Evolutionary conservation across 35 echinoderm and acorn worm species (phyloP).

Genomic region (Ophiothrix spiculata): DNA sequence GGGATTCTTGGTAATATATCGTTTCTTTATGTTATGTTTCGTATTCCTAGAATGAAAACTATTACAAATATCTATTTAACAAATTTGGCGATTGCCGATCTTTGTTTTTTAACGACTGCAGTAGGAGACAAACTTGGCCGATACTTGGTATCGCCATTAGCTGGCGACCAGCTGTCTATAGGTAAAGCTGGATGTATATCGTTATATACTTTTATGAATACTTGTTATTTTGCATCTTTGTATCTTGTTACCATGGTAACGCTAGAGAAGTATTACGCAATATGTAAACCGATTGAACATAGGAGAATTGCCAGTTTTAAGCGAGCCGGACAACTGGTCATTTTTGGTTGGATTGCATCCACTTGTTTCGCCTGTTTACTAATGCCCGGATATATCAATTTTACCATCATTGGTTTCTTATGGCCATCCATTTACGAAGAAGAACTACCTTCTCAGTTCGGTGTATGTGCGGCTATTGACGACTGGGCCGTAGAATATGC

Average conservation of each 20-base stretch:
- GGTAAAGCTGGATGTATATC: constrained; percentile 25
- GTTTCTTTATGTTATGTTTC: background rate
- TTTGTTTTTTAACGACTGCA: background rate
- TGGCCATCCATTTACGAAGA: background rate
- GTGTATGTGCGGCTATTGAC: background rate
- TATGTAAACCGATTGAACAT: constrained; percentile 50
- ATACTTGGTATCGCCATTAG: background rate
- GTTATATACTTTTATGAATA: constrained; percentile 8
- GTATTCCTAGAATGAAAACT: background rate
- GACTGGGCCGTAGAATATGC: background rate
- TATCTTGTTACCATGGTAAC: constrained; percentile 32
- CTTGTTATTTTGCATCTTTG: constrained; percentile 17
- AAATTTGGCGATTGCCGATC: background rate
- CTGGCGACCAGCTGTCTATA: background rate
- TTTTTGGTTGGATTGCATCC: background rate
- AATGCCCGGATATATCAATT: background rate
- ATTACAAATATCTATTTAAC: background rate
- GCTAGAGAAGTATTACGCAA: constrained; percentile 40
- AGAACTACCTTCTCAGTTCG: background rate
- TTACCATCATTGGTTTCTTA: background rate
- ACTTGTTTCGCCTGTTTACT: background rate
- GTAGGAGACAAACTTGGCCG: background rate
- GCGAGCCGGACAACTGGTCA: background rate
- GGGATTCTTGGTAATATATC: background rate
- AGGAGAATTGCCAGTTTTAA: constrained; percentile 25